Conservation (phyloP, 1,140 invertebrate genomes). For the Drosophila santomea region DNA sequence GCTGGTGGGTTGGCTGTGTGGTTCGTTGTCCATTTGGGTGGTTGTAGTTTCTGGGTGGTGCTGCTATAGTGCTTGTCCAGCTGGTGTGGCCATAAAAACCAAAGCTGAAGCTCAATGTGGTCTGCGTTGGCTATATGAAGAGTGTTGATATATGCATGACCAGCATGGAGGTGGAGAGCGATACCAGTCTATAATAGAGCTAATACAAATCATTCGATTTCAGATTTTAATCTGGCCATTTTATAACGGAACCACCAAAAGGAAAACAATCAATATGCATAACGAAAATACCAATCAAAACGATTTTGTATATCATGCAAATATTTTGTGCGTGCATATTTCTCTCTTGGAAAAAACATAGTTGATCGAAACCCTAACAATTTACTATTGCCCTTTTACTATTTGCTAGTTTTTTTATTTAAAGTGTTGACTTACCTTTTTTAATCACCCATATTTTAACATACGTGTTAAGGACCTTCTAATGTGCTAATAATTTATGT, state of each 20-base stretch:
- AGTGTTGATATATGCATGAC: constrained; percentile 67
- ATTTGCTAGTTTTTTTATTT: too few relatives aligned
- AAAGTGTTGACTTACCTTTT: too few relatives aligned
- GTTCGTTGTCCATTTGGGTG: not conserved
- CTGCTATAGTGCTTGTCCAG: constrained; percentile 54
- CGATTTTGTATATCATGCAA: not conserved
- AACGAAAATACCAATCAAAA: not conserved
- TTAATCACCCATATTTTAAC: not conserved
- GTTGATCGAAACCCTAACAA: too few relatives aligned
- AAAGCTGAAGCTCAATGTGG: constrained; percentile 62
- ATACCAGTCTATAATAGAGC: constrained; percentile 25
- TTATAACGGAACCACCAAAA: constrained; percentile 7
- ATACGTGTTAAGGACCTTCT: constrained; percentile 35
- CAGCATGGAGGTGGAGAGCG: constrained; percentile 4
- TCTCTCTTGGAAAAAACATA: too few relatives aligned
- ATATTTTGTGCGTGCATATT: not conserved
- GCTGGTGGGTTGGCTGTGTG: not conserved
- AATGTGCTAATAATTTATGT: constrained; percentile 73
- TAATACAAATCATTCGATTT: constrained; percentile 25
- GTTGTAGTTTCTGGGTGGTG: not conserved
- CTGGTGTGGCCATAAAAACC: constrained; percentile 76
- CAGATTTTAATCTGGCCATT: constrained; percentile 27
- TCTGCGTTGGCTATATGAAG: constrained; percentile 59
- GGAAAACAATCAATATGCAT: not conserved
- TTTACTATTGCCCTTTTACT: too few relatives aligned